Evolutionary conservation across 30 jellyfish, hydroid and myxozoan species (phyloP), one percentile per base, ranked within the genome.

Genomic region (Catostylus mosaicus): DNA sequence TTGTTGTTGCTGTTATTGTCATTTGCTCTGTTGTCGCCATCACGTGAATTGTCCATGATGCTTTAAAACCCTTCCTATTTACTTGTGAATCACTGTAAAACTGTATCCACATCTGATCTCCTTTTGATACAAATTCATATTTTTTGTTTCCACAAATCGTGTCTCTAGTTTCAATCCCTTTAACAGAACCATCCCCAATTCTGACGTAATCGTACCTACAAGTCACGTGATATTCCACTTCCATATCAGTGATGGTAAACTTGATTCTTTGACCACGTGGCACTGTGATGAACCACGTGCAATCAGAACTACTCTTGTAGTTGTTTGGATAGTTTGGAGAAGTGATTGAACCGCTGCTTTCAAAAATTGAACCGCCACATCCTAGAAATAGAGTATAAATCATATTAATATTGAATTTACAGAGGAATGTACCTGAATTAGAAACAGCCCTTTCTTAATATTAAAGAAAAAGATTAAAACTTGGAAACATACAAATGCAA

Each of bases 11-110:
- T 22, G 36, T 56, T 14, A 78, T 66, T 30, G 80, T 78, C 14
- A 48, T 30, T 20, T 27, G 10, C 65, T 31, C 64, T 27, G 90
- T 67, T 24, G 57, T 31, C 20, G 71, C 10, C 64, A 35, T 29
- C 69, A 27, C 11, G 51, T 75, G 83, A 33, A 35, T 29, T 26
- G 63, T 23, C 99, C 99, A 94, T 3, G 68, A 67, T 11, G 97
- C 97, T 50, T 78, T 69, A 75, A 94, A 94, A 3, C 99, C 99
- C 20, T 93, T 86, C 46, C 70, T 40, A 37, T 35, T 46, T 12
- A 51, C 57, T 22, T 43, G 36, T 4, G 92, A 73, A 75, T 94
- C 99, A 54, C 98, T 82, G 30, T 59, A 75, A 40, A 72, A 88
- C 29, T 84, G 98, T 36, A 88, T 83, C 75, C 88, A 52, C 10